Evolutionary conservation across 2,113 vertebrate genomes (phyloP).

Genomic region (Gallinago media): DNA sequence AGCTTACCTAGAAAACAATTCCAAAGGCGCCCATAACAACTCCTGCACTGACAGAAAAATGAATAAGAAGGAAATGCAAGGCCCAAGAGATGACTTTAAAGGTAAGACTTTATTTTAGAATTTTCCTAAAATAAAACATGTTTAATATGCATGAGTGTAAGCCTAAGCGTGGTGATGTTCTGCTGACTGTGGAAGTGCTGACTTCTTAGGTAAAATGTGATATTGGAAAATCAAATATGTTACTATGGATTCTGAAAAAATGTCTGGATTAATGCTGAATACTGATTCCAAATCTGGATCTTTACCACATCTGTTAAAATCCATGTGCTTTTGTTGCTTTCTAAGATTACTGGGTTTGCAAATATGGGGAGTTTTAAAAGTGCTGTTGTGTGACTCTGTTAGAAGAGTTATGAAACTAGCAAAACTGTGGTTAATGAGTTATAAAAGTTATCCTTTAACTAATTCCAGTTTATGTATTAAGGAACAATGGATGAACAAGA

Average conservation of each 20-base stretch:
- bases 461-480: not conserved
- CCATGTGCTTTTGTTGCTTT: not conserved
- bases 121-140: not conserved
- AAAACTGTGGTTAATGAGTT: not conserved
- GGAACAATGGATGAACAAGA: not conserved
- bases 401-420: too few species aligned
- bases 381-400: not conserved
- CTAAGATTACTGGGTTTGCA: not conserved
- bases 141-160: not conserved
- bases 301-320: not conserved
- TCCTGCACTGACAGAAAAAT: conserved; percentile 86
- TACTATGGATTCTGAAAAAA: not conserved
- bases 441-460: not conserved
- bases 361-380: not conserved
- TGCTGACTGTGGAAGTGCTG: not conserved
- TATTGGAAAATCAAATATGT: not conserved
- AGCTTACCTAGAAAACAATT: conserved; percentile 88
- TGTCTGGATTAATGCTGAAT: not conserved
- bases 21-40: conserved; percentile 84
- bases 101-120: conserved; percentile 75
- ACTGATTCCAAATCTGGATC: not conserved
- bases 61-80: conserved; percentile 87
- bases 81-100: conserved; percentile 88
- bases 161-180: not conserved
- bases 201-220: not conserved